Conservation (phyloP, 2,113 vertebrate species). For the Ibidorhyncha struthersii region DNA sequence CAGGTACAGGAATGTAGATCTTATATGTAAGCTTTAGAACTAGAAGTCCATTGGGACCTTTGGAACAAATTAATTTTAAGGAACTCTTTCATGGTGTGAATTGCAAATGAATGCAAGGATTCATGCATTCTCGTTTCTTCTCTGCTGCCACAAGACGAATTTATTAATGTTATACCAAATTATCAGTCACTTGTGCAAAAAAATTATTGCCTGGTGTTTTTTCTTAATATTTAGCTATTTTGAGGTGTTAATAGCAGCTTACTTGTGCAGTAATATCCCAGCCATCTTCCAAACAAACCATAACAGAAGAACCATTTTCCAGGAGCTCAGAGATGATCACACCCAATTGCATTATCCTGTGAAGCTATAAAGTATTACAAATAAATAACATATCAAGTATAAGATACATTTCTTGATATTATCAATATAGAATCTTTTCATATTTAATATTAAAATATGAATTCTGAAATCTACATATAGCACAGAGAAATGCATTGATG, state of each 20-base stretch:
- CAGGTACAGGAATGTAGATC: neutral
- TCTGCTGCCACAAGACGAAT: neutral
- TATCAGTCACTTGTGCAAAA: neutral
- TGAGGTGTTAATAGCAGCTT: conserved; percentile 44
- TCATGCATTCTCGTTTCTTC: neutral
- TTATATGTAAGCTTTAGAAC: neutral
- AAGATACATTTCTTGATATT: neutral
- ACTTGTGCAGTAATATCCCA: conserved; percentile 98
- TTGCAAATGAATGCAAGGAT: neutral
- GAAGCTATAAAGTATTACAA: conserved; percentile 80
- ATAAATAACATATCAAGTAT: neutral
- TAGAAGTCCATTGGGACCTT: neutral
- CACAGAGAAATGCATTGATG: neutral
- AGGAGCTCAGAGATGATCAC: conserved; percentile 90
- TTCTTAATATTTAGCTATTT: neutral
- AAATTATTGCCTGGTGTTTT: neutral
- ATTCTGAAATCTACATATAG: neutral
- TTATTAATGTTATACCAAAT: neutral
- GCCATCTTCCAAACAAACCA: conserved; percentile 96
- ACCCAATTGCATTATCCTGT: conserved; percentile 92
- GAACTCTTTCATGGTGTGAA: neutral
- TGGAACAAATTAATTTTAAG: neutral
- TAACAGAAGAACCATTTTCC: conserved; percentile 92
- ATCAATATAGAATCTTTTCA: neutral
- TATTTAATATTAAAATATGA: neutral